Evolutionary conservation across 2,888 invertebrate species (phyloP), one percentile per base, ranked within the genome.

Genomic region (Drosophila putrida): DNA sequence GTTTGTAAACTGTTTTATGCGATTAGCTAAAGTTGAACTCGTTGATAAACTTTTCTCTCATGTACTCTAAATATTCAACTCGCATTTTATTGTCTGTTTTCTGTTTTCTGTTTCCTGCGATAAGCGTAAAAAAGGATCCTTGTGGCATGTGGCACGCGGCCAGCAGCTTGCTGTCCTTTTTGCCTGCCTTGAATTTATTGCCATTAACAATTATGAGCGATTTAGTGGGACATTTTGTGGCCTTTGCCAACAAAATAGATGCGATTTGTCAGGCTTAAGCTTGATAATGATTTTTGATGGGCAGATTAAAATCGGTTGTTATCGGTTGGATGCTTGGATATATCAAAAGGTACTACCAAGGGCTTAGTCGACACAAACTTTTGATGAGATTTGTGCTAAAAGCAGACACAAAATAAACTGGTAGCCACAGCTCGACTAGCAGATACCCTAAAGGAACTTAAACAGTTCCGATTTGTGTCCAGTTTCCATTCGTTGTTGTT

Each of bases 1-100:
- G 67, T 74, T 82, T 80, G 80, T 81, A 43, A 59, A n/a, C n/a
- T n/a, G 59, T 44, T 65, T 70, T 55, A 76, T 70, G 76, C 71
- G 82, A 74, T 83, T 83, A 83, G 76, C 76, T 53, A 55, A 53
- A 71, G 82, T 82, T 81, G 70, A 84, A 78, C 78, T 82, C 71
- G 62, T 87, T 87, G 72, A 68, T 77, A 61, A 62, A 58, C 46
- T 35, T 55, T 64, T 64, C 57, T 64, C 53, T 15, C 49, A 39
- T 62, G 35, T 65, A 57, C 31, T 46, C 62, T 13, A 36, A 38
- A 66, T 44, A 47, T 64, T 46, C 41, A 51, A 20, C 27, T 41
- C 41, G 13, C 44, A 61, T 65, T 71, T 71, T 59, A 59, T 67
- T 76, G 77, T 63, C 36, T 15, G 44, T 20, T 43, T 20, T 63